Conservation (phyloP, 2,113 vertebrate species). For the Dromiciops gliroides region DNA sequence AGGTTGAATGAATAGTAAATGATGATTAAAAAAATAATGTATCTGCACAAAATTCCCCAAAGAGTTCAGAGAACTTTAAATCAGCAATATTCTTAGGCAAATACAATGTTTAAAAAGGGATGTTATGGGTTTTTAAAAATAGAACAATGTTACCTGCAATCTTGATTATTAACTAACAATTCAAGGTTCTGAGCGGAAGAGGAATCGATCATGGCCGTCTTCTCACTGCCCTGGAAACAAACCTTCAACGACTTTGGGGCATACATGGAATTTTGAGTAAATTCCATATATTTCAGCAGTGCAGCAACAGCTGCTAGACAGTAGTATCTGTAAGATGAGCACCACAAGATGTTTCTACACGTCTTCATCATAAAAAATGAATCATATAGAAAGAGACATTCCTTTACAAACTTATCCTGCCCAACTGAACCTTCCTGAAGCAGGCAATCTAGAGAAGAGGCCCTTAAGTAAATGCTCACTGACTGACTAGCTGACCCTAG, state of each 20-base stretch:
- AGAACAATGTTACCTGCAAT: constrained; percentile 88
- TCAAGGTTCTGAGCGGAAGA: constrained; percentile 95
- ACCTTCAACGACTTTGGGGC: constrained; percentile 96
- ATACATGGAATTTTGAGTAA: constrained; percentile 94
- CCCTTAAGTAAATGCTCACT: background rate
- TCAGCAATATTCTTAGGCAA: constrained; percentile 31
- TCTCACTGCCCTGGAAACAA: constrained; percentile 94
- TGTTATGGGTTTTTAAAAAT: constrained; percentile 11
- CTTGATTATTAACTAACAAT: constrained; percentile 93
- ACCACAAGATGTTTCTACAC: constrained; percentile 11
- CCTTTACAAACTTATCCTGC: background rate
- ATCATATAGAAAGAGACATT: background rate
- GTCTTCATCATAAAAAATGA: constrained; percentile 49
- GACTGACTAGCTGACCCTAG: too few relatives aligned
- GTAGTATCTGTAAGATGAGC: constrained; percentile 90
- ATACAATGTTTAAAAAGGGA: constrained; percentile 8
- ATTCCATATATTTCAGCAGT: constrained; percentile 96
- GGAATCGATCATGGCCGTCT: constrained; percentile 97
- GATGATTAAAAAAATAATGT: constrained; percentile 3
- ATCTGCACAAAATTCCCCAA: constrained; percentile 34
- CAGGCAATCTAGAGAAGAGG: background rate
- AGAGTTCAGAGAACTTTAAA: constrained; percentile 36
- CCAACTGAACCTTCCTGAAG: background rate
- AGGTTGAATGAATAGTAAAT: background rate
- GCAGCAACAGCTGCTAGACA: constrained; percentile 95